Evolutionary conservation across 1,140 invertebrate genomes (phyloP).

Genomic region (Brachionus rubens): DNA sequence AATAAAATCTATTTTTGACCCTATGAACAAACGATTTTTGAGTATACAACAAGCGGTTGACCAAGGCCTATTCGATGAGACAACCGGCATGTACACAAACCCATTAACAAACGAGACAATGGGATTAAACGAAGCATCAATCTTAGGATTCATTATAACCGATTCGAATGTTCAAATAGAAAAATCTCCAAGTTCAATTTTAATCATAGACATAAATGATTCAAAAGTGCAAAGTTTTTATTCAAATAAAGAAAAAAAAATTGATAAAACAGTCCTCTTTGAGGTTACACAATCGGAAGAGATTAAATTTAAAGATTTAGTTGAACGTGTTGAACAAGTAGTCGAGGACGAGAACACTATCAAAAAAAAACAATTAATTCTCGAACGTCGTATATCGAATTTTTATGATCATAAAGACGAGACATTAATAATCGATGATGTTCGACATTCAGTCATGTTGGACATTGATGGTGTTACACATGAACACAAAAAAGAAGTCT

Average conservation of each 20-base stretch:
- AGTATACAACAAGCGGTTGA: background rate
- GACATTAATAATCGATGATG: background rate
- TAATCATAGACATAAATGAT: slow-evolving; percentile 16
- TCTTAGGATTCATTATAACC: background rate
- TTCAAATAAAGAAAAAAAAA: background rate
- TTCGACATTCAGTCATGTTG: background rate
- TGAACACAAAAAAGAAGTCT: background rate
- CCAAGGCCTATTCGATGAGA: background rate
- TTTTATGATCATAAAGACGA: background rate
- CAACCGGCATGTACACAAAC: background rate
- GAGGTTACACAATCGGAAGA: slow-evolving; percentile 1
- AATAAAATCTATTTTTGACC: background rate
- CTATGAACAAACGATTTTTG: background rate
- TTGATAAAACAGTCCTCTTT: background rate
- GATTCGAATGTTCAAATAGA: background rate
- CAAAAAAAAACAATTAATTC: background rate
- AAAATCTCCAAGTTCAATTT: background rate
- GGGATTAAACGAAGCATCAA: slow-evolving; percentile 5
- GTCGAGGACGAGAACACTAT: background rate
- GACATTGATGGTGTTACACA: background rate
- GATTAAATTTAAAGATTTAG: background rate
- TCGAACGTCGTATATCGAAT: background rate
- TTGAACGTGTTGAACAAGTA: background rate
- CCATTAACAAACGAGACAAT: background rate
- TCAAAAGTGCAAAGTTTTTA: background rate